A percentile compares a stretch with the other conserved stretches of the same genome.
Evolutionary conservation across 2,797 vertebrate species (phyloP).

Genomic region (Cryptoprocta ferox): DNA sequence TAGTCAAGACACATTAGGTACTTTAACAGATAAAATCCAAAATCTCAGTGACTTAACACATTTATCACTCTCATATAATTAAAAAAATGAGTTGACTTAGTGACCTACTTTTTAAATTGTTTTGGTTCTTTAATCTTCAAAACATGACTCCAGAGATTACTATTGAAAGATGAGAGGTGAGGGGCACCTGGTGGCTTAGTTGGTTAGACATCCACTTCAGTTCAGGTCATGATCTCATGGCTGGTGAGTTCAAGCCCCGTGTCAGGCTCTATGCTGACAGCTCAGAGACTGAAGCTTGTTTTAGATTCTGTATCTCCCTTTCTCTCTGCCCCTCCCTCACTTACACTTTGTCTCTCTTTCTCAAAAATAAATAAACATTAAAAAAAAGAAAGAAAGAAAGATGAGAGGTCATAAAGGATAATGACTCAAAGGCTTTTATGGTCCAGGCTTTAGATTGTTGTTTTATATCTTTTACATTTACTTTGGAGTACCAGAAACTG

Average conservation of each 20-base stretch:
- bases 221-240: too few species aligned
- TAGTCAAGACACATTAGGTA: background rate
- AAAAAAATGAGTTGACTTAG: background rate
- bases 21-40: background rate
- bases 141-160: background rate
- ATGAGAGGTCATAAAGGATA: background rate
- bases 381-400: too few species aligned
- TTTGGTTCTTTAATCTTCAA: background rate
- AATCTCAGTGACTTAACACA: background rate
- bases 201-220: too few species aligned
- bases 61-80: background rate
- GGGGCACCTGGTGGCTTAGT: too few species aligned
- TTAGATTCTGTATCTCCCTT: too few species aligned
- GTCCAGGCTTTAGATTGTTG: background rate
- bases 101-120: background rate
- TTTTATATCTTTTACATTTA: background rate
- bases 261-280: too few species aligned
- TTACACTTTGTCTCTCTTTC: too few species aligned
- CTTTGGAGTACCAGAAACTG: background rate
- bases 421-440: background rate
- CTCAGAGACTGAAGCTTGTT: too few species aligned
- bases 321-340: too few species aligned
- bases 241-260: too few species aligned
- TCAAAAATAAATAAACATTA: too few species aligned
- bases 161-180: background rate